Percentiles rank a stretch among this genome's conserved stretches.
Evolutionary conservation across 2,888 invertebrate species (phyloP).

Genomic region (Lobophora halterata): DNA sequence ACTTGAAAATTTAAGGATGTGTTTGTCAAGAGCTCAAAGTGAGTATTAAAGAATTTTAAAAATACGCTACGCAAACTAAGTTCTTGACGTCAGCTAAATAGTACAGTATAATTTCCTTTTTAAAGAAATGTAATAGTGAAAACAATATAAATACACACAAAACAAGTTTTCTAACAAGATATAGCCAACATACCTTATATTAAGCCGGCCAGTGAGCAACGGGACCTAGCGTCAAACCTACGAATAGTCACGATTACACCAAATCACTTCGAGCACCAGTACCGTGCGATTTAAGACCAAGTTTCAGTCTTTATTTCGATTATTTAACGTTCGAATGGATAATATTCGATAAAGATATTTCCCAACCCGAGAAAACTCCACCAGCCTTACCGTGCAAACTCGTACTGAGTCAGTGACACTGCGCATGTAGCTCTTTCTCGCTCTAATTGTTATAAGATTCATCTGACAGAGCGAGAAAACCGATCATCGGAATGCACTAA

Average conservation of each 20-base stretch:
- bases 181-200: slow-evolving; percentile 62
- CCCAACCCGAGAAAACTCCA: slow-evolving; percentile 36
- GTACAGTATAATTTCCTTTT: too few species aligned
- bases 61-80: too few species aligned
- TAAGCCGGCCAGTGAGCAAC: slow-evolving; percentile 63
- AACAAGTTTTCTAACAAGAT: slow-evolving; percentile 26
- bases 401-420: slow-evolving; percentile 77
- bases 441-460: slow-evolving; percentile 37
- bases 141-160: slow-evolving; percentile 10
- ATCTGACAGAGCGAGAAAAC: slow-evolving; percentile 47
- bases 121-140: slow-evolving; percentile 8
- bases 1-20: too few species aligned
- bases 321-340: slow-evolving; percentile 59
- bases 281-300: slow-evolving; percentile 31
- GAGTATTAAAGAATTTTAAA: too few species aligned
- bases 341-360: slow-evolving; percentile 34
- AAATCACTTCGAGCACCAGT: slow-evolving; percentile 32
- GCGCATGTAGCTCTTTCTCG: slow-evolving; percentile 59
- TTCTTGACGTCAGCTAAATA: too few species aligned
- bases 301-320: slow-evolving; percentile 51
- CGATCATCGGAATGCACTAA: slow-evolving; percentile 62
- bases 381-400: slow-evolving; percentile 51
- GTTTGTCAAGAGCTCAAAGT: too few species aligned
- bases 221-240: slow-evolving; percentile 55
- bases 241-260: slow-evolving; percentile 37